Percentiles rank a stretch among this genome's conserved stretches.
phyloP scores from a whole-genome alignment of 2,888 invertebrate genomes.

The Cataglyphis albicans region DNA sequence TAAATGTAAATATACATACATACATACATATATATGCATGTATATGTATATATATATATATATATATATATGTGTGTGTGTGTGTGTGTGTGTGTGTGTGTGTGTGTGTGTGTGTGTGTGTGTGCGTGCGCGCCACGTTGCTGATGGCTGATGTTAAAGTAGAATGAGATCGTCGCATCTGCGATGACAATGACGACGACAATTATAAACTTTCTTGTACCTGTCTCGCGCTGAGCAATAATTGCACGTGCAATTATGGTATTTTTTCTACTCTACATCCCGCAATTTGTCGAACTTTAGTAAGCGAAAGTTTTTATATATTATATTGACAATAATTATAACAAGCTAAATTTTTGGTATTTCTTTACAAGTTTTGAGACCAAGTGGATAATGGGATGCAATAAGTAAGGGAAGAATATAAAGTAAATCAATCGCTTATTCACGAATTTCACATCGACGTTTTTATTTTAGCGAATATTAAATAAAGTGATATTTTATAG shows the following conservation, averaged over 20 bases:
- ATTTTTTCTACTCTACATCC: constrained; percentile 22
- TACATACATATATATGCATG: constrained; percentile 41
- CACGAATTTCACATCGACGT: neutral
- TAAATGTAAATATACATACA: constrained; percentile 50
- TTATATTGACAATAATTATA: constrained; percentile 39
- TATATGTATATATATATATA: constrained; percentile 35
- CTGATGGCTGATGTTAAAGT: constrained; percentile 44
- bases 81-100: too few relatives aligned
- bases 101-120: too few relatives aligned
- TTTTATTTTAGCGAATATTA: neutral
- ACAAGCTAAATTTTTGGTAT: constrained; percentile 41
- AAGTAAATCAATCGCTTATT: neutral
- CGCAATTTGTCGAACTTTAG: constrained; percentile 20
- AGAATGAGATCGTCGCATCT: constrained; percentile 22
- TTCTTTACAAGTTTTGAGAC: constrained; percentile 10
- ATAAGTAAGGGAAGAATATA: neutral
- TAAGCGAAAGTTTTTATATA: constrained; percentile 40
- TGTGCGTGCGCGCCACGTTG: constrained; percentile 25
- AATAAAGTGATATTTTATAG: neutral
- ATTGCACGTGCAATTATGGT: constrained; percentile 53
- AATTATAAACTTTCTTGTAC: constrained; percentile 57
- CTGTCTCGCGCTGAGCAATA: constrained; percentile 52
- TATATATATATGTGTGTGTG: constrained; percentile 13
- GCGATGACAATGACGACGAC: neutral
- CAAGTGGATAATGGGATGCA: constrained; percentile 11